These are phyloP conservation scores for Bembecia ichneumoniformis DNA, from an alignment of 2,888 invertebrate genomes.

Conservation along the genomic window DNA sequence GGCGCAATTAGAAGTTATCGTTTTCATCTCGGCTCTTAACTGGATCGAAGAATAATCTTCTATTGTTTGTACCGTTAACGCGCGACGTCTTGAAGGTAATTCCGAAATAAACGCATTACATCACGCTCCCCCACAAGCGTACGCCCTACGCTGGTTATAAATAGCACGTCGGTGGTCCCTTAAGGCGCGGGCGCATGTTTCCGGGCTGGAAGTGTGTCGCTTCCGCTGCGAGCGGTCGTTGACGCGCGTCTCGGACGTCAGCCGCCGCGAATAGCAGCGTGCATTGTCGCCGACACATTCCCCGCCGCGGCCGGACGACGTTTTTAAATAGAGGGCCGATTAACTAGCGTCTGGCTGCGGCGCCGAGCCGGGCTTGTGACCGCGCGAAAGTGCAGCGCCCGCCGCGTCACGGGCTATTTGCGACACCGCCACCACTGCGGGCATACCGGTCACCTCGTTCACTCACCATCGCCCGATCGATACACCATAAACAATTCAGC, in stretches of 20 bases:
- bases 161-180: slow-evolving; percentile 58
- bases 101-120: slow-evolving; percentile 45
- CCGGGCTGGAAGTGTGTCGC: slow-evolving; percentile 71
- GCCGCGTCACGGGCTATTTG: slow-evolving; percentile 69
- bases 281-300: slow-evolving; percentile 40
- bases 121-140: slow-evolving; percentile 36
- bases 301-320: slow-evolving; percentile 54
- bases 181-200: slow-evolving; percentile 66
- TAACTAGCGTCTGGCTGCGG: slow-evolving; percentile 61
- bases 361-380: slow-evolving; percentile 58
- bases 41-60: too few species aligned
- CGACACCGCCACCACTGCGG: slow-evolving; percentile 22
- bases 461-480: slow-evolving; percentile 8
- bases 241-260: slow-evolving; percentile 58
- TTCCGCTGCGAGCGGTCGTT: slow-evolving; percentile 69
- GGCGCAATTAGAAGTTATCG: neutral
- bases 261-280: slow-evolving; percentile 10
- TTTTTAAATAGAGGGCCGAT: slow-evolving; percentile 69
- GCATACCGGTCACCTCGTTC: slow-evolving; percentile 5
- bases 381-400: slow-evolving; percentile 69
- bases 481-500: slow-evolving; percentile 13
- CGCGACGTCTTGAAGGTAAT: neutral
- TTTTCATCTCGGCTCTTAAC: too few species aligned
- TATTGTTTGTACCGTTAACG: neutral
- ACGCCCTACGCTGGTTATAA: slow-evolving; percentile 51